Percentiles rank a stretch among this genome's conserved stretches.
phyloP scores from a whole-genome alignment of 1,140 invertebrate species.

The Drosophila willistoni region DNA sequence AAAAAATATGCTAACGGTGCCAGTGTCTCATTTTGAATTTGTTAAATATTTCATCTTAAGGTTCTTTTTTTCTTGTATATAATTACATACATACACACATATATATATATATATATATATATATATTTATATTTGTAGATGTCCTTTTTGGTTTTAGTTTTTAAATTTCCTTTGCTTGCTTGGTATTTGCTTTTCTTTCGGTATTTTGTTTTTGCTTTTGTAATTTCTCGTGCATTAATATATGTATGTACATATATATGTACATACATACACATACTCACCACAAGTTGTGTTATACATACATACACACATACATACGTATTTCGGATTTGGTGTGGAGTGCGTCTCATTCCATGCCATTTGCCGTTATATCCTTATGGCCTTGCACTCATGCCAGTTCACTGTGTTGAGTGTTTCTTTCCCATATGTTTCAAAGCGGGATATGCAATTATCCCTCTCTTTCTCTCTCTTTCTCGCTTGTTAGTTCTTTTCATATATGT shows the following conservation, averaged over 20 bases:
- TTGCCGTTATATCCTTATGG: too few relatives aligned
- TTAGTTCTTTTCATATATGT: slow-evolving; percentile 9
- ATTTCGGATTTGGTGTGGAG: not conserved
- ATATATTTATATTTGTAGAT: slow-evolving; percentile 26
- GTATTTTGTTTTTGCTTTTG: not conserved
- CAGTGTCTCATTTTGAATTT: slow-evolving; percentile 48
- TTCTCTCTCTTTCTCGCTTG: not conserved
- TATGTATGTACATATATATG: not conserved
- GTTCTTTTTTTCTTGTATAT: slow-evolving; percentile 7
- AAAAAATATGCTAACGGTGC: slow-evolving; percentile 79
- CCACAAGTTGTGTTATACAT: not conserved
- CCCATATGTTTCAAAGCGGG: too few relatives aligned
- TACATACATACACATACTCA: not conserved
- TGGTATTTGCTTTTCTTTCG: slow-evolving; percentile 11
- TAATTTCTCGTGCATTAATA: not conserved
- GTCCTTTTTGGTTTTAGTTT: slow-evolving; percentile 15
- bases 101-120: too few relatives aligned
- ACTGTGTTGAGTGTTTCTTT: too few relatives aligned
- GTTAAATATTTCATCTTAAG: slow-evolving; percentile 8
- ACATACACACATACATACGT: slow-evolving; percentile 11
- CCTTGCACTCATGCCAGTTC: too few relatives aligned
- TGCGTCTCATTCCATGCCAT: too few relatives aligned
- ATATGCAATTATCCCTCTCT: too few relatives aligned
- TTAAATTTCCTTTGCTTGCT: slow-evolving; percentile 15
- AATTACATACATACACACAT: not conserved